Conservation (phyloP, 2,113 vertebrate genomes). For the Corythoichthys haematopterus region DNA sequence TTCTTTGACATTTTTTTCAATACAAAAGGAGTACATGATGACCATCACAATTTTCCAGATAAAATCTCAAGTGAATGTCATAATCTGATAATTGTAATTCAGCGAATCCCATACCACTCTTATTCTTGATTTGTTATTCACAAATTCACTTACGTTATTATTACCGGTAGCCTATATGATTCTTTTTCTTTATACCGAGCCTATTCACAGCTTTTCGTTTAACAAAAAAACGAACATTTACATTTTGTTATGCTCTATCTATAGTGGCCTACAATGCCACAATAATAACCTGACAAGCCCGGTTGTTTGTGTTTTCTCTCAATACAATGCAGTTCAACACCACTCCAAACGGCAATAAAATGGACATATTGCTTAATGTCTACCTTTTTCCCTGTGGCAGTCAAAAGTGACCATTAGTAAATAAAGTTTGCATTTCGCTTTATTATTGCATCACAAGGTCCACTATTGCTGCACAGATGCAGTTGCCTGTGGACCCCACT, state of each 20-base stretch:
- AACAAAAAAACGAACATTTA: too few relatives aligned
- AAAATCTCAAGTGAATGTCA: background rate
- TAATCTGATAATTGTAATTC: background rate
- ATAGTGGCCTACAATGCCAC: too few relatives aligned
- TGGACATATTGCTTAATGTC: background rate
- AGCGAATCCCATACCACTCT: too few relatives aligned
- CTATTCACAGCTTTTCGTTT: too few relatives aligned
- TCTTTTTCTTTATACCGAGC: too few relatives aligned
- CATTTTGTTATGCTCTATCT: too few relatives aligned
- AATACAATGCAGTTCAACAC: background rate
- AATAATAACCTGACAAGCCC: too few relatives aligned
- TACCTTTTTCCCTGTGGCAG: background rate
- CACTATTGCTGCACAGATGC: constrained; percentile 17
- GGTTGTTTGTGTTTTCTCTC: background rate
- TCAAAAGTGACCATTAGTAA: background rate
- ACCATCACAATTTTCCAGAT: background rate
- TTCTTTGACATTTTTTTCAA: background rate
- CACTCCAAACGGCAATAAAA: background rate
- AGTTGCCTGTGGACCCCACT: constrained; percentile 13
- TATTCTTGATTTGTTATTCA: background rate
- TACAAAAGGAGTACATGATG: background rate
- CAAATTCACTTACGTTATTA: too few relatives aligned
- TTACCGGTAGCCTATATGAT: too few relatives aligned
- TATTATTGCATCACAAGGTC: constrained; percentile 24
- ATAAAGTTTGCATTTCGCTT: background rate